Evolutionary conservation across 2,888 invertebrate genomes (phyloP).

Genomic region (Hirtodrosophila cameraria): DNA sequence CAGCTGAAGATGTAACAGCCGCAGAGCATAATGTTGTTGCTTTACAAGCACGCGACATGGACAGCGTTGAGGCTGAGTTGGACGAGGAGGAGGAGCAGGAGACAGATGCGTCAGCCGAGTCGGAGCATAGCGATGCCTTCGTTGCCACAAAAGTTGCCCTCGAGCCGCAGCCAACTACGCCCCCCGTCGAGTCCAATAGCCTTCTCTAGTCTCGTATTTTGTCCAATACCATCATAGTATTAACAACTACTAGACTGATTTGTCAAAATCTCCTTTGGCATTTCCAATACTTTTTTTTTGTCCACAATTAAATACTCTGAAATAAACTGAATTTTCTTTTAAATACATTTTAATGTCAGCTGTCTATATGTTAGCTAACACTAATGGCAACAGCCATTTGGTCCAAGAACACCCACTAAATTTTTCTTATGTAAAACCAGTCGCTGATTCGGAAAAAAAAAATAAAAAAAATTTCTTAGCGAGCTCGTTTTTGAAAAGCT

Average conservation of each 20-base stretch:
- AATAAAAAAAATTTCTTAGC: too few species aligned
- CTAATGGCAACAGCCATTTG: too few species aligned
- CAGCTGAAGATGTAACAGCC: slow-evolving; percentile 7
- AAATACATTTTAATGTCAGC: too few species aligned
- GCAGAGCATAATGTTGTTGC: slow-evolving; percentile 14
- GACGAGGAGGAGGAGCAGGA: slow-evolving; percentile 16
- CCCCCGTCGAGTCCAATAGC: slow-evolving; percentile 46
- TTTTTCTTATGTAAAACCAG: too few species aligned
- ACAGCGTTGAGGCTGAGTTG: slow-evolving; percentile 25
- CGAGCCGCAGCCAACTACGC: slow-evolving; percentile 47
- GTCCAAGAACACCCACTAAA: too few species aligned
- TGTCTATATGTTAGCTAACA: too few species aligned
- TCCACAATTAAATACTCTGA: slow-evolving; percentile 7
- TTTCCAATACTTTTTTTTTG: slow-evolving; percentile 17
- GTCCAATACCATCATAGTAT: slow-evolving; percentile 27
- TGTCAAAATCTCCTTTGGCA: slow-evolving; percentile 28
- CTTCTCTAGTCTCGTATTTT: slow-evolving; percentile 24
- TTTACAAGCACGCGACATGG: slow-evolving; percentile 56
- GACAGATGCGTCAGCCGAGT: slow-evolving; percentile 10
- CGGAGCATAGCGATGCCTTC: slow-evolving; percentile 1
- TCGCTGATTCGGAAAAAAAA: too few species aligned
- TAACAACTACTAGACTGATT: slow-evolving; percentile 48
- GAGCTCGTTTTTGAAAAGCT: too few species aligned
- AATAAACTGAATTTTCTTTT: slow-evolving; percentile 3
- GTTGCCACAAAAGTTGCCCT: slow-evolving; percentile 7